Evolutionary conservation across 2,797 vertebrate species (phyloP), one percentile per base, ranked within the genome.

Genomic region (Holocentrus rufus): DNA sequence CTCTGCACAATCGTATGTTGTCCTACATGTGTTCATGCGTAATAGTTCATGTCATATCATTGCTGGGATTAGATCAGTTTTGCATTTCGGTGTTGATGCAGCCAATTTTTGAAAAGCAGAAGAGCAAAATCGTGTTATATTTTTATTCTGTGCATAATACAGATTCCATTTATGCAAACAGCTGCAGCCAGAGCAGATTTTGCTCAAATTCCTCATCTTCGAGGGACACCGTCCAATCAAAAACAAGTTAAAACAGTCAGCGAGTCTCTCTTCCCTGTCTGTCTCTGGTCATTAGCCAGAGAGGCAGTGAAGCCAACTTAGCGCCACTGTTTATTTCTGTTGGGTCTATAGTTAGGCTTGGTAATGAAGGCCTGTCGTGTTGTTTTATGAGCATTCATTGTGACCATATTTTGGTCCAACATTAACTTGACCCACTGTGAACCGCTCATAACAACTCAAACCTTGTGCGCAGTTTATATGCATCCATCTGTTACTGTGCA

Each of bases 241-340:
- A 42, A 42, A 42, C 44, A 46, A 17, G 44, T 46, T 46, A 46
- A 46, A 46, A 46, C 15, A 46, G 15, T 46, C 44, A 46, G 44
- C 15, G 14, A 46, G 14, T 46, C 44, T 46, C 44, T 46, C 14
- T 17, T 17, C 15, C 17, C 44, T 46, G 44, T 46, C 15, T 46
- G 4, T 53, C n/a, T 47, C 65, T 71, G 71, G 69, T 80, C 69
- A 69, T 73, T 42, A 55, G 70, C 39, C 75, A 76, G 54, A 18
- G 52, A 44, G 54, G 39, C 69, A 62, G 60, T 70, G 85, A 87
- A 88, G 71, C 71, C 76, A 79, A 68, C 74, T 85, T 76, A 81
- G 72, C 79, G 54, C 79, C 72, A 63, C 55, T 6, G 56, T 56
- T 69, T 78, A 54, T 68, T 72, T 64, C 57, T 57, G 77, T 47